These are phyloP conservation scores for Anthoscopus minutus DNA, from an alignment of 2,113 vertebrate genomes.

Conservation along the genomic window DNA sequence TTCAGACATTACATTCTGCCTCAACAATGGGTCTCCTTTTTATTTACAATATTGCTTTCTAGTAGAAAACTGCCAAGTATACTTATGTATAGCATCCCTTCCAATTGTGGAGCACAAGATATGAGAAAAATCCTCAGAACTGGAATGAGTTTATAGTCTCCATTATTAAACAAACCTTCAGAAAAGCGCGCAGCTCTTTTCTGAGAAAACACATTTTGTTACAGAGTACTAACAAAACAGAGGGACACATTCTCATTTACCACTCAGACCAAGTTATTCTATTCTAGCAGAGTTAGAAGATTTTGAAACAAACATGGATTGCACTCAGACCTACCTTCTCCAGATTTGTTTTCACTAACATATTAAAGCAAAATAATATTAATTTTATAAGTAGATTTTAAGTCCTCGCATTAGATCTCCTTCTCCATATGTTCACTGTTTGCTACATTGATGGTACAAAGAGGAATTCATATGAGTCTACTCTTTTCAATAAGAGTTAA, in stretches of 20 bases:
- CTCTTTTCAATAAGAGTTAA: background rate
- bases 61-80: background rate
- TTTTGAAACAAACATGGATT: background rate
- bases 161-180: background rate
- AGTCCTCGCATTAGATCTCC: background rate
- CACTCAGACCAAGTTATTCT: background rate
- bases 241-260: rapidly evolving
- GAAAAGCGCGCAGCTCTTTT: background rate
- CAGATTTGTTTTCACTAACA: background rate
- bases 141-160: background rate
- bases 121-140: background rate
- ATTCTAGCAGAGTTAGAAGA: background rate
- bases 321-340: background rate
- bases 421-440: background rate
- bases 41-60: background rate
- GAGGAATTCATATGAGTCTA: background rate
- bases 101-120: background rate
- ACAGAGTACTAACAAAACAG: background rate
- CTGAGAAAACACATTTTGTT: background rate
- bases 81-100: background rate
- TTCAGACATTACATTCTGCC: background rate
- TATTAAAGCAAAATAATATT: background rate
- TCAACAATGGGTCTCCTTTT: background rate
- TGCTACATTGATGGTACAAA: background rate
- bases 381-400: background rate